phyloP scores from a whole-genome alignment of 2,797 vertebrate species.

The Spinus pinus region DNA sequence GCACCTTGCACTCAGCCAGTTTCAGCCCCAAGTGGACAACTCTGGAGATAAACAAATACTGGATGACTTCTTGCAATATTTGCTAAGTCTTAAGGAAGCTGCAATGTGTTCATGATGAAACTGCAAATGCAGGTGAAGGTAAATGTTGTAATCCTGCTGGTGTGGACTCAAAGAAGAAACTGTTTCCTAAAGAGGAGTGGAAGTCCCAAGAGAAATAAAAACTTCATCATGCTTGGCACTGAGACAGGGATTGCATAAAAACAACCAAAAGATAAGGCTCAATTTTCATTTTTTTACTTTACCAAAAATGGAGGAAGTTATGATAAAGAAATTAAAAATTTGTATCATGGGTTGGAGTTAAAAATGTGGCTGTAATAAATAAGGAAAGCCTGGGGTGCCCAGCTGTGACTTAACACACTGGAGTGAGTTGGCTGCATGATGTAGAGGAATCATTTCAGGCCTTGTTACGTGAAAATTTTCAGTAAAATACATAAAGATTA shows the following conservation, averaged over 20 bases:
- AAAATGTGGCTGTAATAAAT: neutral
- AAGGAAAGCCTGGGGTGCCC: neutral
- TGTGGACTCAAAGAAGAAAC: neutral
- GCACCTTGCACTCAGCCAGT: neutral
- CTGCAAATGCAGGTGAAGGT: neutral
- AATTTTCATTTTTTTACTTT: neutral
- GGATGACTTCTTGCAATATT: neutral
- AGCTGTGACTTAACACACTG: neutral
- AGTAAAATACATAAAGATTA: neutral
- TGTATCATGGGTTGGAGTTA: neutral
- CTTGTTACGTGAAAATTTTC: neutral
- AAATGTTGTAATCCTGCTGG: neutral
- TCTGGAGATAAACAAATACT: neutral
- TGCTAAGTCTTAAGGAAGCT: neutral
- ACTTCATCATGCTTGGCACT: neutral
- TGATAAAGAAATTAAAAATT: neutral
- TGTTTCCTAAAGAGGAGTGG: neutral
- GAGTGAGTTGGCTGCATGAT: neutral
- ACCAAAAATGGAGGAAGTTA: neutral
- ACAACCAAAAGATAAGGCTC: neutral
- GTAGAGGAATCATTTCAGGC: neutral
- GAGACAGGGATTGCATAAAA: neutral
- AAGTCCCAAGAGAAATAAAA: neutral
- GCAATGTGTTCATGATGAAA: neutral
- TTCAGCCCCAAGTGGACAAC: neutral